phyloP scores from a whole-genome alignment of 2,113 vertebrate species.

The Sinocyclocheilus grahami region DNA sequence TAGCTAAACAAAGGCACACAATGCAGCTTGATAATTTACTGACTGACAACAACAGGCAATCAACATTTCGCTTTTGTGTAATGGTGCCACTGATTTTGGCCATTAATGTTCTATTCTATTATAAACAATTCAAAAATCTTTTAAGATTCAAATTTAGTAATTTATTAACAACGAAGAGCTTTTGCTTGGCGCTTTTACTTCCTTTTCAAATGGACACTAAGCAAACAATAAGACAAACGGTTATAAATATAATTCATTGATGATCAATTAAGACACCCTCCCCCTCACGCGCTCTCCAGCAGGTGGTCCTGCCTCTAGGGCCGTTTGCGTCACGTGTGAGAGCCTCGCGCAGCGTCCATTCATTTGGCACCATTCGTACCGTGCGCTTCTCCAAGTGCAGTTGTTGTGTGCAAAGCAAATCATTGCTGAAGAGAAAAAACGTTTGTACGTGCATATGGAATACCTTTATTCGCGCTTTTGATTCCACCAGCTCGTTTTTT shows the following conservation, averaged over 20 bases:
- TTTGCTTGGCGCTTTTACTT: background rate
- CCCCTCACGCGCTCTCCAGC: slow-evolving; percentile 54
- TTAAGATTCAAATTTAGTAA: background rate
- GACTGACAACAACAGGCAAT: background rate
- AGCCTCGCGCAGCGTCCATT: slow-evolving; percentile 57
- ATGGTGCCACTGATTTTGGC: background rate
- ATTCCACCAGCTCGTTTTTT: background rate
- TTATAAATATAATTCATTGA: background rate
- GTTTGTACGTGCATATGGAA: background rate
- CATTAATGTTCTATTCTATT: background rate
- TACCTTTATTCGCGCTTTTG: background rate
- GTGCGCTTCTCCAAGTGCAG: slow-evolving; percentile 55
- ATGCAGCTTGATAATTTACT: background rate
- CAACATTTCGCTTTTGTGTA: background rate
- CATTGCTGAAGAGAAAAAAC: background rate
- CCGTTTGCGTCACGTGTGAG: slow-evolving; percentile 64
- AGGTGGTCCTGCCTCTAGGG: slow-evolving; percentile 67
- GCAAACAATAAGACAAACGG: background rate
- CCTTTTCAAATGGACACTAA: background rate
- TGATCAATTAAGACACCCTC: slow-evolving; percentile 39
- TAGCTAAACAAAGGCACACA: background rate
- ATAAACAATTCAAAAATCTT: background rate
- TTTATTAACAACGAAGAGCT: background rate
- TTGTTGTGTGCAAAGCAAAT: background rate
- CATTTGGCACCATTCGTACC: slow-evolving; percentile 58